These are phyloP conservation scores for Eurystomus glaucurus DNA, from an alignment of 2,797 vertebrate genomes.

Conservation along the genomic window DNA sequence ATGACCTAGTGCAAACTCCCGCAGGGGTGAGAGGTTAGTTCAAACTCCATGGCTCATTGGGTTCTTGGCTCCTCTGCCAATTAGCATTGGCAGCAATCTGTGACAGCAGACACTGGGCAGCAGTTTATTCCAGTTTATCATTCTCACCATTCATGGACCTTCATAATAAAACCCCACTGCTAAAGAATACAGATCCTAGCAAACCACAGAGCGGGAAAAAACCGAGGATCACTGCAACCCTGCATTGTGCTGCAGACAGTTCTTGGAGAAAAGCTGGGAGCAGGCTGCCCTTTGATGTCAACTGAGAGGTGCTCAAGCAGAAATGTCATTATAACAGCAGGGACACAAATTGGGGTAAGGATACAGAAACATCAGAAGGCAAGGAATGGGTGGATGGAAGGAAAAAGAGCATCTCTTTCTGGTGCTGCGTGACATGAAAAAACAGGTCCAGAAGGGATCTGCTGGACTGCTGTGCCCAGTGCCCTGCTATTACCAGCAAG, in stretches of 20 bases:
- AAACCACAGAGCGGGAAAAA: background rate
- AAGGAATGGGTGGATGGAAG: background rate
- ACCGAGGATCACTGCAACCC: background rate
- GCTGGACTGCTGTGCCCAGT: background rate
- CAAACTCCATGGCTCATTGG: background rate
- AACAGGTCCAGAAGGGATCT: background rate
- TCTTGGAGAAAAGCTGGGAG: background rate
- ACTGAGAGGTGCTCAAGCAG: background rate
- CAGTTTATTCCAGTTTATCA: background rate
- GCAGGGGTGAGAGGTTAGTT: background rate
- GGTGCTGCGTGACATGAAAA: background rate
- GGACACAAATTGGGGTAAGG: background rate
- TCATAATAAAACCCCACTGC: background rate
- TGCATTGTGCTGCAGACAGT: fast-evolving
- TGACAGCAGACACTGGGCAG: background rate
- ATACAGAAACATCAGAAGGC: background rate
- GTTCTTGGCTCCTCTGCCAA: background rate
- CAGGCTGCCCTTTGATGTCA: background rate
- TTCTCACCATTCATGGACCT: background rate
- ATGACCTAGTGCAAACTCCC: background rate
- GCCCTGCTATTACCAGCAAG: background rate
- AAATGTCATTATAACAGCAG: background rate
- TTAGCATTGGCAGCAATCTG: background rate
- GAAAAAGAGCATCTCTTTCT: background rate
- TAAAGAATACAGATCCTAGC: background rate